phyloP scores from a whole-genome alignment of 2,888 invertebrate species.

The Sinohyriopsis cumingii region DNA sequence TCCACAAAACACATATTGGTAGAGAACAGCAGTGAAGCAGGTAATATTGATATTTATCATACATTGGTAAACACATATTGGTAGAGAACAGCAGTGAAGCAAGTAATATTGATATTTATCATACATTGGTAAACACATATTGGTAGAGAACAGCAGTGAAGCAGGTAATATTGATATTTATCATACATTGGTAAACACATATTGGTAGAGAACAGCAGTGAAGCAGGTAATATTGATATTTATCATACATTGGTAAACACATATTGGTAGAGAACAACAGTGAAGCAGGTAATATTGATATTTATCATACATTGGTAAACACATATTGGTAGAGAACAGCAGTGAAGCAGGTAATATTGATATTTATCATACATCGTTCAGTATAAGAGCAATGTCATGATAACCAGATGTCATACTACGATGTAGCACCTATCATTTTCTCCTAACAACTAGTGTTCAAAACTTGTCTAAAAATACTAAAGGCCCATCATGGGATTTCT shows the following conservation, averaged over 20 bases:
- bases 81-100: conserved; percentile 32
- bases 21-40: conserved; percentile 28
- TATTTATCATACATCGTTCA: conserved; percentile 1
- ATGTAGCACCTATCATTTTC: too few species aligned
- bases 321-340: conserved; percentile 76
- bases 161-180: not conserved
- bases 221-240: not conserved
- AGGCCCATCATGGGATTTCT: too few species aligned
- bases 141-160: conserved; percentile 66
- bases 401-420: too few species aligned
- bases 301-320: conserved; percentile 73
- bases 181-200: conserved; percentile 77
- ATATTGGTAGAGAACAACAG: conserved; percentile 75
- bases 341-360: not conserved
- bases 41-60: not conserved
- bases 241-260: conserved; percentile 75
- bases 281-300: not conserved
- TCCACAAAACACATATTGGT: conserved; percentile 85
- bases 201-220: conserved; percentile 72
- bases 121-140: conserved; percentile 78
- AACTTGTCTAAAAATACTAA: too few species aligned
- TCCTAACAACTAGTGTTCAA: too few species aligned
- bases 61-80: conserved; percentile 76
- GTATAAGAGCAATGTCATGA: not conserved
- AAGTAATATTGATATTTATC: not conserved